These are phyloP conservation scores for Anas bernieri DNA, from an alignment of 2,797 vertebrate species.

Conservation along the genomic window DNA sequence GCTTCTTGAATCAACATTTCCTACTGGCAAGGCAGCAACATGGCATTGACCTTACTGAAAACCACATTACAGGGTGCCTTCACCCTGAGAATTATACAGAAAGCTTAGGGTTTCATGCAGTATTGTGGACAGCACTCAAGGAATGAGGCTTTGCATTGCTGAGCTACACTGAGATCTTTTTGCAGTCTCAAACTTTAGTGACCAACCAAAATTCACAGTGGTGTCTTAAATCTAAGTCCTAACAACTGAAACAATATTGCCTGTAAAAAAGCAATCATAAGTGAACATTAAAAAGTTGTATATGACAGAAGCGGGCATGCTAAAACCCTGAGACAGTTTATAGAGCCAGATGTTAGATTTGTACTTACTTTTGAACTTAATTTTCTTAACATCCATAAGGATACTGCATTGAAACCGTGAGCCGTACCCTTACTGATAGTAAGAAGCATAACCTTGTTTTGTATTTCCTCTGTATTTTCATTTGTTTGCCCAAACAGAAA, in stretches of 20 bases:
- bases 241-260: background rate
- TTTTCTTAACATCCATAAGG: background rate
- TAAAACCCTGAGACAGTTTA: background rate
- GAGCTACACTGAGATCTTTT: background rate
- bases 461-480: background rate
- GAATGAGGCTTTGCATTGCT: background rate
- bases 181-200: background rate
- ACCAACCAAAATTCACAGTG: background rate
- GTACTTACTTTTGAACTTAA: background rate
- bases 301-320: rapidly evolving
- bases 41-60: background rate
- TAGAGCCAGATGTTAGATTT: background rate
- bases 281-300: background rate
- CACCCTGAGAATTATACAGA: background rate
- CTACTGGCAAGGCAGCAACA: background rate
- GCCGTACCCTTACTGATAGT: background rate
- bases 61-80: background rate
- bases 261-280: background rate
- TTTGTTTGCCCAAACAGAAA: background rate
- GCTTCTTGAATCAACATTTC: background rate
- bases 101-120: background rate
- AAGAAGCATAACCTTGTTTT: background rate
- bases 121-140: background rate
- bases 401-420: background rate
- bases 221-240: background rate